Percentiles rank a stretch among this genome's conserved stretches.
These are phyloP conservation scores for Excalfactoria chinensis DNA, from an alignment of 2,113 vertebrate genomes.

Conservation along the genomic window DNA sequence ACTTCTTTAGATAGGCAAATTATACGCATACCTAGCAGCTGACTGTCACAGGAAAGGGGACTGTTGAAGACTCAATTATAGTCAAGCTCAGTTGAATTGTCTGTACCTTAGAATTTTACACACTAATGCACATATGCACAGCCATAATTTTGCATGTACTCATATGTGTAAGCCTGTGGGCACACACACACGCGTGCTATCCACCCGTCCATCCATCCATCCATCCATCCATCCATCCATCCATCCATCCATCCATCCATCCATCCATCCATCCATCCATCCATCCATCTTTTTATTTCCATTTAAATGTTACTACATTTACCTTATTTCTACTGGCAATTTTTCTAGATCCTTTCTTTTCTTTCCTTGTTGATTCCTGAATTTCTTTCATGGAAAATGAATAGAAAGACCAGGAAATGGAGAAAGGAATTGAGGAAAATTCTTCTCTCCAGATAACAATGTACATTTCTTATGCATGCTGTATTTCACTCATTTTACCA, in stretches of 20 bases:
- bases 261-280: too few relatives aligned
- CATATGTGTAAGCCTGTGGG: accelerated
- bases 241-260: neutral
- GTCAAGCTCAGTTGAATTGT: neutral
- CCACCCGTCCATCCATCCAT: neutral
- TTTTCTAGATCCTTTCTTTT: neutral
- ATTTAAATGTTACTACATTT: neutral
- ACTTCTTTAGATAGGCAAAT: neutral
- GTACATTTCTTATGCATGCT: neutral
- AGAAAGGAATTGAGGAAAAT: neutral
- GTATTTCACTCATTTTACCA: neutral
- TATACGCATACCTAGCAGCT: neutral
- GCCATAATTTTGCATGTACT: neutral
- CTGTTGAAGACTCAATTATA: neutral
- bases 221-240: neutral
- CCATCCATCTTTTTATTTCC: neutral
- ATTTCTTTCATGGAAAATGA: neutral
- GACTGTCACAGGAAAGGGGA: neutral
- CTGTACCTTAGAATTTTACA: neutral
- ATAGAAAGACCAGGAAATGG: neutral
- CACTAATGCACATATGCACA: neutral
- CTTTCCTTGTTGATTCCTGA: neutral
- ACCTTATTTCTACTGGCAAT: neutral
- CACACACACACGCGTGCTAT: neutral
- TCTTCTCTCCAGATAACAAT: neutral